Evolutionary conservation across 2,888 invertebrate genomes (phyloP), one percentile per base, ranked within the genome.

Genomic region (Incurvaria masculella): DNA sequence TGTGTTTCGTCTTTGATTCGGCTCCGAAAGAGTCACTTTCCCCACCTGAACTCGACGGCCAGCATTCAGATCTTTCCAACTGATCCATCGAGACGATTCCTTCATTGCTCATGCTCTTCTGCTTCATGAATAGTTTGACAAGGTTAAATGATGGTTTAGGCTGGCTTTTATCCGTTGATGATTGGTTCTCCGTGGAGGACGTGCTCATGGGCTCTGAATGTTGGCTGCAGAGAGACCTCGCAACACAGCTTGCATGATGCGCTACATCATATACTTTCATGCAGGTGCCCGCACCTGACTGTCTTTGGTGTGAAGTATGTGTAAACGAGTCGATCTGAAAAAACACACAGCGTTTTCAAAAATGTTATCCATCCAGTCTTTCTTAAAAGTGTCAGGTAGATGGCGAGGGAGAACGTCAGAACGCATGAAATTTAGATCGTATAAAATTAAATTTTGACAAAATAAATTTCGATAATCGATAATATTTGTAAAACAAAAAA

Each of bases 81-180:
- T 91, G 89, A 65, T 91, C 90, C 79, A 89, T 84, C 47, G 84
- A 83, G 57, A 83, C 80, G 57, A 85, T 87, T 49, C 86, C 86
- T 65, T 91, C 90, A 48, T 86, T 86, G 55, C 90, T 89, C 73
- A 84, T 85, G 65, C 91, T 91, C 66, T 91, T 91, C 64, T 93
- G 93, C 67, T 93, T 92, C 82, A 94, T 93, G 63, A 93, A 94
- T 55, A 93, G 78, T 68, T 90, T 90, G 41, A 94, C 90, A 61
- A 94, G 81, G 69, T 88, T 93, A 66, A 93, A 86, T 56, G 88
- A 85, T 61, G 86, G 86, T 53, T 88, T 84, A 57, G 85, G 81
- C 69, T 73, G 76, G 57, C 72, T 80, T 65, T 75, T 79, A 44
- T 79, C 78, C 23, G 74, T 68, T 44, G 75, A 71, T 18, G 72